These are phyloP conservation scores for Cyprinella venusta DNA, from an alignment of 2,797 vertebrate species.

Conservation along the genomic window DNA sequence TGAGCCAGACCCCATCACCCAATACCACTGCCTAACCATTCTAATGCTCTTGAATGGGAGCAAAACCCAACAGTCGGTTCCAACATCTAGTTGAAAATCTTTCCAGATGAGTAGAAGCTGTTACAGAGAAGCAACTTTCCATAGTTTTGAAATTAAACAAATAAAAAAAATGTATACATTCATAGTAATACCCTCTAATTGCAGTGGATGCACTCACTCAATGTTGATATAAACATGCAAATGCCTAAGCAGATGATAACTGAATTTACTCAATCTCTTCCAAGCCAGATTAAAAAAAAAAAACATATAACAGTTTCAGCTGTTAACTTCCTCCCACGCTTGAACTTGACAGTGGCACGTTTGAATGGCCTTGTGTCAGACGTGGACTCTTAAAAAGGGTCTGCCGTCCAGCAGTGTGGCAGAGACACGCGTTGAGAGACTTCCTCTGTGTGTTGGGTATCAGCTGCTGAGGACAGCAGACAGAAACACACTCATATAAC, in stretches of 20 bases:
- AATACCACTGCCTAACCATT: neutral
- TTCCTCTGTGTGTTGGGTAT: conserved; percentile 10
- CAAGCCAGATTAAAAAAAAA: neutral
- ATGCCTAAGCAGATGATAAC: conserved; percentile 9
- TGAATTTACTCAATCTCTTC: neutral
- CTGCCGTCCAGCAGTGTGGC: conserved; percentile 42
- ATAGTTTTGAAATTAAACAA: neutral
- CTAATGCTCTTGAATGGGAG: neutral
- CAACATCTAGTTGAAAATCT: neutral
- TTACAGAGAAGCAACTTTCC: neutral
- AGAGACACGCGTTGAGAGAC: conserved; percentile 37
- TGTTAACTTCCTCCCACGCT: conserved; percentile 33
- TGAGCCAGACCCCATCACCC: neutral
- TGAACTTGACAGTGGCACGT: conserved; percentile 39
- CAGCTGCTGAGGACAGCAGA: conserved; percentile 48
- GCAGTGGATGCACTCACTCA: neutral
- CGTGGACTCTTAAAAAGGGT: conserved; percentile 45
- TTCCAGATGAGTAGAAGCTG: neutral
- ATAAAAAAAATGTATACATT: neutral
- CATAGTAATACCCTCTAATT: neutral
- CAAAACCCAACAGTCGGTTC: neutral
- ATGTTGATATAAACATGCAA: neutral
- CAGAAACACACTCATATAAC: conserved; percentile 43
- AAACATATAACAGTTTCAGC: conserved; percentile 27
- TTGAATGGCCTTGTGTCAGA: conserved; percentile 46